A percentile compares a stretch with the other conserved stretches of the same genome.
Conservation (phyloP, 2,797 vertebrate genomes). For the Enteromius trimaculatus region DNA sequence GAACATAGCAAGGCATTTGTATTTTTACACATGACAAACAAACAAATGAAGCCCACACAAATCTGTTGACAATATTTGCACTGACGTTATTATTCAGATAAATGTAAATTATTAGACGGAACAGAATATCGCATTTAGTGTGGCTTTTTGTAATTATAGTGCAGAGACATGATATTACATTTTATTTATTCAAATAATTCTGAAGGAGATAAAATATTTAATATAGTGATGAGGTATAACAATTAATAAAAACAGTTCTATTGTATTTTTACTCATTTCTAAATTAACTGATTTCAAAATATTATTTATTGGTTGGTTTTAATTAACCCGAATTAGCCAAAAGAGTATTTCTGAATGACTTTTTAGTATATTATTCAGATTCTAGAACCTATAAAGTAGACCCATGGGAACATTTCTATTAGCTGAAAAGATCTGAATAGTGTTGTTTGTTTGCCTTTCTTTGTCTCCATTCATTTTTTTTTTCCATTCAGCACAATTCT, state of each 20-base stretch:
- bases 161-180: background rate
- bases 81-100: slow-evolving; percentile 41
- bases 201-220: background rate
- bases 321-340: background rate
- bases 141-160: background rate
- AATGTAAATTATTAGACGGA: slow-evolving; percentile 36
- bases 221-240: background rate
- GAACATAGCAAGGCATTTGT: slow-evolving; percentile 67
- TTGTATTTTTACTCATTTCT: background rate
- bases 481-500: slow-evolving; percentile 19
- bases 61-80: slow-evolving; percentile 44
- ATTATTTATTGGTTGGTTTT: background rate
- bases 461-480: slow-evolving; percentile 19
- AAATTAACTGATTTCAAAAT: background rate
- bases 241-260: background rate
- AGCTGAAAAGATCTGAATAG: background rate
- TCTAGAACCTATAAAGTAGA: background rate
- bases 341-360: background rate
- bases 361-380: background rate
- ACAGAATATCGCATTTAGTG: slow-evolving; percentile 1
- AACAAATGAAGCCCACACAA: slow-evolving; percentile 59
- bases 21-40: slow-evolving; percentile 41
- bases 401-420: slow-evolving; percentile 9
- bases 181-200: background rate
- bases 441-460: background rate